Base-by-base conservation (phyloP, 2,888 invertebrate species). In the Cybosia mesomella region DNA sequence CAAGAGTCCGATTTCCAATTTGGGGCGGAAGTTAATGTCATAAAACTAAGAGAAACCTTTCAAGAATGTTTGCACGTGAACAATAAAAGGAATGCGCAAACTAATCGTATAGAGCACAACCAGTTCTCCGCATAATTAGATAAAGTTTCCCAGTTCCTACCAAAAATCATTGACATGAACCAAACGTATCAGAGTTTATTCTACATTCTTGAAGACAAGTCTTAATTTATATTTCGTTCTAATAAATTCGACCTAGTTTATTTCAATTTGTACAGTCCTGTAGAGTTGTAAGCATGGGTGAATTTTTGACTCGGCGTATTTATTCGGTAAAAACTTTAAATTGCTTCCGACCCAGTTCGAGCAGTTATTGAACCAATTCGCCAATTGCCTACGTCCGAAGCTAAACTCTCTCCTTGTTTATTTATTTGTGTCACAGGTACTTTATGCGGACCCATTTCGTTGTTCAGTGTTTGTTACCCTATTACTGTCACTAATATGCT, bases 291-390 rank as follows among this genome's bases (percentile, higher is more conserved):
- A 82, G 84, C 84, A 84, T 85, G 83, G 81, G 81, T 83, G 83
- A 83, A 88, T 90, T 91, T 91, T 91, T 91, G 88, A 91, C 90
- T 91, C 86, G 85, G 87, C 86, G 81, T 91, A 92, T 93, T 92
- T 92, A 93, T 92, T 92, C 85, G 87, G 85, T 85, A 90, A 90
- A 93, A 93, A 94, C 91, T 94, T 94, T 93, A 93, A 93, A 94
- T 94, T 94, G 92, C 91, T 89, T 91, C 86, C 88, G 93, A 91
- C 93, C 93, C 87, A 93, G 89, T 93, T 94, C 76, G 83, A 85
- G 78, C 84, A 86, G 83, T 87, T 87, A 90, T 90, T 90, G 90
- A 90, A 89, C 91, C 90, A 91, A 92, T 92, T 87, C 84, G 80
- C 86, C 88, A 87, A 92, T 92, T 90, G 91, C 88, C 86, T 88